Conservation (phyloP, 2,797 vertebrate genomes). For the Syndactyla subalaris region DNA sequence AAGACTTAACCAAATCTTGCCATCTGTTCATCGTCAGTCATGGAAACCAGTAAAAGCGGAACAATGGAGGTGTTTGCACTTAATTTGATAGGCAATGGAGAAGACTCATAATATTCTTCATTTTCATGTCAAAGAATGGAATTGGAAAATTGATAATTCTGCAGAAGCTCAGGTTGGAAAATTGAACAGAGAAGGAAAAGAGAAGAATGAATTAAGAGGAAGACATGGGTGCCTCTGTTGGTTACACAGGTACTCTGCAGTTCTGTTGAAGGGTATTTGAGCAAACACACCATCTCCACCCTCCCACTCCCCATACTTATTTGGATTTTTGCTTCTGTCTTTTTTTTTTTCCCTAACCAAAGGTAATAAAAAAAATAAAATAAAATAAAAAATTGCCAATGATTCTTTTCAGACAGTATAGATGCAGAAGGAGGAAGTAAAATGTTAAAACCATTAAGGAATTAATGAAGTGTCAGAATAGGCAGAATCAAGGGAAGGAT, state of each 20-base stretch:
- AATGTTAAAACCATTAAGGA: neutral
- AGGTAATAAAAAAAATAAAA: too few relatives aligned
- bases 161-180: neutral
- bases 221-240: neutral
- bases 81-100: neutral
- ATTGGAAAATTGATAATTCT: neutral
- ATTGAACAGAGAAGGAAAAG: neutral
- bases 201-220: neutral
- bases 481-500: conserved; percentile 6
- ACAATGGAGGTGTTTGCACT: neutral
- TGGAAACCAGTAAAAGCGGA: neutral
- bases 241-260: neutral
- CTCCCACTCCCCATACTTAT: neutral
- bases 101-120: neutral
- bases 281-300: neutral
- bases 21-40: neutral
- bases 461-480: neutral
- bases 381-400: neutral
- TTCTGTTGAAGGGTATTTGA: neutral
- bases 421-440: neutral
- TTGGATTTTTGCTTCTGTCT: neutral
- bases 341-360: neutral
- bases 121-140: neutral
- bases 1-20: conserved; percentile 38
- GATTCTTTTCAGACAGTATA: neutral